phyloP scores from a whole-genome alignment of 2,888 invertebrate genomes.

The Archips xylosteana region DNA sequence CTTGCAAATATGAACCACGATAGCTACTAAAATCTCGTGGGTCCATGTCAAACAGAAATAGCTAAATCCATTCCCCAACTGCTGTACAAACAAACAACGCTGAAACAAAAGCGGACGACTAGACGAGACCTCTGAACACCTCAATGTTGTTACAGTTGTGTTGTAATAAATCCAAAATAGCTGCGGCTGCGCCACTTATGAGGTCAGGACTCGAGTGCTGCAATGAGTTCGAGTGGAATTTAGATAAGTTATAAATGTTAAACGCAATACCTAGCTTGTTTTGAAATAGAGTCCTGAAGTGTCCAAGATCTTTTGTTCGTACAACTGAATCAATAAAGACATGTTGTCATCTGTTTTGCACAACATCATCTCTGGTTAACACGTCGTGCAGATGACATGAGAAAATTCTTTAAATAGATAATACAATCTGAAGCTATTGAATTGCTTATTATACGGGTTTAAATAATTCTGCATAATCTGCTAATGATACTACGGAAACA shows the following conservation, averaged over 20 bases:
- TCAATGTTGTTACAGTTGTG: conserved; percentile 59
- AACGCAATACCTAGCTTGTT: conserved; percentile 2
- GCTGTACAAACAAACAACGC: conserved; percentile 17
- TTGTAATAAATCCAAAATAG: conserved; percentile 53
- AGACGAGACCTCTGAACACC: conserved; percentile 46
- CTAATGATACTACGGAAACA: no score
- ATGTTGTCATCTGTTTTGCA: neutral
- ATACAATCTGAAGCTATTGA: no score
- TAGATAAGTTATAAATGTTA: conserved; percentile 15
- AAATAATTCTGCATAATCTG: no score
- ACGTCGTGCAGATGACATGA: no score
- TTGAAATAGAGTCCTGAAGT: neutral
- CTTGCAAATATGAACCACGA: neutral
- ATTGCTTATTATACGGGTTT: no score
- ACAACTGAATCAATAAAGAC: conserved; percentile 24
- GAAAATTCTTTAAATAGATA: no score
- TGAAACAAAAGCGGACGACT: conserved; percentile 4
- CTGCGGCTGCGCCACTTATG: conserved; percentile 45
- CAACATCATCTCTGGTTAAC: neutral
- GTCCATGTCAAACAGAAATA: neutral
- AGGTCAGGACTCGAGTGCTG: conserved; percentile 54
- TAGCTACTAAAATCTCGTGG: neutral
- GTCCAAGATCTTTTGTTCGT: neutral
- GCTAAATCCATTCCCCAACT: neutral
- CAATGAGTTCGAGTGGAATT: conserved; percentile 22